Evolutionary conservation across 1,140 invertebrate genomes (phyloP).

Genomic region (Penaeus japonicus): DNA sequence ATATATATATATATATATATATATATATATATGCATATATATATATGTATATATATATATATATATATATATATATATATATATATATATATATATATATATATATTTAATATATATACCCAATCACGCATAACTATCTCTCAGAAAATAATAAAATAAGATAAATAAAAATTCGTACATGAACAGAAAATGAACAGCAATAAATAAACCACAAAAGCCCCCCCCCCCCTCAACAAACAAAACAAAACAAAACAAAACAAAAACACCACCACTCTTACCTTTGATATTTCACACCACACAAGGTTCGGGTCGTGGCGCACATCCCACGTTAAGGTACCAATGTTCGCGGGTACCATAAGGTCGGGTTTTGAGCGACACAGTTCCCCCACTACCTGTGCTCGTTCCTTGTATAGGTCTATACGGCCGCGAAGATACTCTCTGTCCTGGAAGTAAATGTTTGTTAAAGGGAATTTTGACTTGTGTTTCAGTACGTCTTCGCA

Average conservation of each 20-base stretch:
- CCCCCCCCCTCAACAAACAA: background rate
- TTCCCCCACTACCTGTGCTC: constrained; percentile 22
- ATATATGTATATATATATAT: no score
- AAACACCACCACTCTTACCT: background rate
- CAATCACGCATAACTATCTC: no score
- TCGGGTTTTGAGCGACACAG: background rate
- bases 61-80: no score
- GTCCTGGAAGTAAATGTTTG: constrained; percentile 11
- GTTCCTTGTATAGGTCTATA: constrained; percentile 9
- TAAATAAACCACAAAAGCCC: background rate
- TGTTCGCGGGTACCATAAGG: background rate
- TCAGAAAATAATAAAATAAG: background rate
- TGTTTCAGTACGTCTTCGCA: no score
- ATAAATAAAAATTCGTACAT: background rate
- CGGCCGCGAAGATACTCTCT: background rate
- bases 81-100: background rate
- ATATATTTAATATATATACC: background rate
- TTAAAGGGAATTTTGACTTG: no score
- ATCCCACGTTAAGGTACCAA: constrained; percentile 33
- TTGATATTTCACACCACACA: constrained; percentile 46
- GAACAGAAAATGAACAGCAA: background rate
- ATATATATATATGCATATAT: no score
- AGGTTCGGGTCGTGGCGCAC: constrained; percentile 36
- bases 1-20: no score
- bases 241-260: background rate